Conservation (phyloP, 2,797 vertebrate species). For the Orestias chungarensis region DNA sequence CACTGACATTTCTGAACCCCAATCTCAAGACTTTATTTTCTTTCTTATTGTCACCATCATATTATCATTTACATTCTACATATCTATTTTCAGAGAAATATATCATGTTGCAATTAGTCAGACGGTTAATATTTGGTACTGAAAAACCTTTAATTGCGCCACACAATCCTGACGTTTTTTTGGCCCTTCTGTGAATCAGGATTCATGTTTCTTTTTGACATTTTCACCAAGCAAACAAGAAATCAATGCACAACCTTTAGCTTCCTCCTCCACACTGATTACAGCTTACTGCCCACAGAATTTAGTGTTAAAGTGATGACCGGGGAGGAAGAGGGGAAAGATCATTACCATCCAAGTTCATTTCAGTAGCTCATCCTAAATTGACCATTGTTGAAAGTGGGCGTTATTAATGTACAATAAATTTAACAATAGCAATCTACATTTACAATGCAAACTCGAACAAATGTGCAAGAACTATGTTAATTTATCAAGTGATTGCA, state of each 20-base stretch:
- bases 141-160: slow-evolving; percentile 2
- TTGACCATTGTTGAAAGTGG: slow-evolving; percentile 69
- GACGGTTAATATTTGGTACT: slow-evolving; percentile 2
- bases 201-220: slow-evolving; percentile 51
- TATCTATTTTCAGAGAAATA: slow-evolving; percentile 6
- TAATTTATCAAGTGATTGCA: slow-evolving; percentile 10
- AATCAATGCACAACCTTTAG: slow-evolving; percentile 71
- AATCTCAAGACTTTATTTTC: slow-evolving; percentile 2
- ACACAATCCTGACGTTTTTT: slow-evolving; percentile 23
- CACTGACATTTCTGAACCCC: slow-evolving; percentile 32
- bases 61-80: slow-evolving; percentile 6
- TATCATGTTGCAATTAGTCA: background rate
- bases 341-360: slow-evolving; percentile 67
- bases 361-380: slow-evolving; percentile 62
- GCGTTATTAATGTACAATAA: slow-evolving; percentile 62
- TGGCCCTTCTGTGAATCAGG: slow-evolving; percentile 36
- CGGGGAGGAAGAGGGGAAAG: slow-evolving; percentile 41
- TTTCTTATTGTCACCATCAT: slow-evolving; percentile 16
- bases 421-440: slow-evolving; percentile 51
- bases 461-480: slow-evolving; percentile 37
- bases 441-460: slow-evolving; percentile 41
- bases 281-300: slow-evolving; percentile 61
- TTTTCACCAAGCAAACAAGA: slow-evolving; percentile 62
- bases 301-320: slow-evolving; percentile 54
- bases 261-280: slow-evolving; percentile 73